These are phyloP conservation scores for Luidia sarsii DNA, from an alignment of 53 echinoderm and acorn worm genomes.

Conservation along the genomic window DNA sequence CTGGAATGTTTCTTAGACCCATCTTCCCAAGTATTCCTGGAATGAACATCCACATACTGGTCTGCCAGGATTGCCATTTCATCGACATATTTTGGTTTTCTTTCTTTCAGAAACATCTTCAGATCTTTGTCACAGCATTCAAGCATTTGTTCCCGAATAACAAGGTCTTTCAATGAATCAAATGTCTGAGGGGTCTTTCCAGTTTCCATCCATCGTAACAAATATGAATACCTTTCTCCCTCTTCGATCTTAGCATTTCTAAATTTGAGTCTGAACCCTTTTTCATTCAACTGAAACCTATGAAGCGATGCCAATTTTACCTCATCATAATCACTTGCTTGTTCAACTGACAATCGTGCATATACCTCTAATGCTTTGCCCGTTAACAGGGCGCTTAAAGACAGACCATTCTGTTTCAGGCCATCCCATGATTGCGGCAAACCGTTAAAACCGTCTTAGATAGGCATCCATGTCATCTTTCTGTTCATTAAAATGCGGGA, in stretches of 20 bases:
- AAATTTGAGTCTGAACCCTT: slow-evolving; percentile 67
- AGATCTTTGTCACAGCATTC: slow-evolving; percentile 56
- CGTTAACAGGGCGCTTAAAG: slow-evolving; percentile 59
- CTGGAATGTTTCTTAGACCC: not conserved
- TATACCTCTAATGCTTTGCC: slow-evolving; percentile 66
- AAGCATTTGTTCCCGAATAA: slow-evolving; percentile 60
- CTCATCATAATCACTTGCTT: slow-evolving; percentile 42
- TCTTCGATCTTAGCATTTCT: slow-evolving; percentile 31
- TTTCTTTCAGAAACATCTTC: slow-evolving; percentile 60
- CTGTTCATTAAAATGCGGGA: slow-evolving; percentile 67
- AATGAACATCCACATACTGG: slow-evolving; percentile 63
- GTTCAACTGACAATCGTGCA: slow-evolving; percentile 49
- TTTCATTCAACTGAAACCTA: slow-evolving; percentile 55
- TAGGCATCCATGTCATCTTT: slow-evolving; percentile 71
- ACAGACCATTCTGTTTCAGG: slow-evolving; percentile 53
- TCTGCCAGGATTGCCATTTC: slow-evolving; percentile 45
- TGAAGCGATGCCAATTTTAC: slow-evolving; percentile 43
- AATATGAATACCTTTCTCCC: slow-evolving; percentile 50
- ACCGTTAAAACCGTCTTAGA: slow-evolving; percentile 64
- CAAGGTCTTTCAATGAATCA: slow-evolving; percentile 48
- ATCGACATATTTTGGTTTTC: slow-evolving; percentile 35
- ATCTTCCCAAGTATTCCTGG: not conserved
- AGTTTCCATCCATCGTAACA: slow-evolving; percentile 67
- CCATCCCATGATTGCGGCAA: slow-evolving; percentile 47
- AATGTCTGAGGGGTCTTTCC: slow-evolving; percentile 4